Base-by-base conservation (phyloP, 2,888 invertebrate genomes). In the Xanthorhoe spadicearia region DNA sequence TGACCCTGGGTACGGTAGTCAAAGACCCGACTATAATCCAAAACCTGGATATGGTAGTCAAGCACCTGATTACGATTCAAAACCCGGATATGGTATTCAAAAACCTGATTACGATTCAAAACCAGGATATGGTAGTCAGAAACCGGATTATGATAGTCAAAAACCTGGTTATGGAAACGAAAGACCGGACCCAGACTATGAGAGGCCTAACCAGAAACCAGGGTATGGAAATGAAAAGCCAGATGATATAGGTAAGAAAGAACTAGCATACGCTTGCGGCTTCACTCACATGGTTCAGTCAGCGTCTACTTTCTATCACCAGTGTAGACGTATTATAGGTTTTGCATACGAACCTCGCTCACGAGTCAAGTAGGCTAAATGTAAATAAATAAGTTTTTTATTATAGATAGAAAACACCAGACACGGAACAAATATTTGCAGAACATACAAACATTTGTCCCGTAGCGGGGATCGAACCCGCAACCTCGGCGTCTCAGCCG, bases 221-320 rank as follows among this genome's bases (percentile, higher is more conserved):
- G 53, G 54, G 8, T 67, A 71, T 43, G 68, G 59, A 1, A 69
- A 66, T 53, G 61, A 63, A 5, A 66, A 69, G 28, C 61, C 61
- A 51, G 52, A 72, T 28, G 56, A 62, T 49, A 61, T 67, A 68
- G 64, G 68, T 68, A 59, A 17, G 15, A 48, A 10, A n/a, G n/a
- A n/a, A n/a, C n/a, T n/a, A n/a, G n/a, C n/a, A n/a, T n/a, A n/a
- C n/a, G n/a, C n/a, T n/a, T n/a, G n/a, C n/a, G n/a, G n/a, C n/a
- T n/a, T n/a, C n/a, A n/a, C n/a, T n/a, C n/a, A n/a, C n/a, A n/a
- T n/a, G n/a, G n/a, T n/a, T n/a, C n/a, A n/a, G n/a, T n/a, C n/a
- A n/a, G n/a, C n/a, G n/a, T n/a, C n/a, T n/a, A n/a, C n/a, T n/a
- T n/a, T n/a, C n/a, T n/a, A n/a, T n/a, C n/a, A n/a, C n/a, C n/a